These are phyloP conservation scores for Aleiodes testaceus DNA, from an alignment of 2,888 invertebrate genomes.

Conservation along the genomic window DNA sequence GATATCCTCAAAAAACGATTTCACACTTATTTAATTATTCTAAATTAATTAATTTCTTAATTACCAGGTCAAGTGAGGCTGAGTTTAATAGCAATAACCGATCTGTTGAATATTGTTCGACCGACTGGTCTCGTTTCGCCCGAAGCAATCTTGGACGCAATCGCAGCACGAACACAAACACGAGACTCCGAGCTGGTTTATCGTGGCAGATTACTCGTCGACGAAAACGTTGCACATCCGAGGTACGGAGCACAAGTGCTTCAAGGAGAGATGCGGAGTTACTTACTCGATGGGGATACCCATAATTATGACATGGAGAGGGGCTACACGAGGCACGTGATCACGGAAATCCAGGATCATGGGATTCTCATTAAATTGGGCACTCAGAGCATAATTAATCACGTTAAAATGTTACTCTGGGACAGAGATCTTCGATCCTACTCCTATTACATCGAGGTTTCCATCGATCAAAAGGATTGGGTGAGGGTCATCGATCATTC, in stretches of 20 bases:
- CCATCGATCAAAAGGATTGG: slow-evolving; percentile 97
- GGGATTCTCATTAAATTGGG: slow-evolving; percentile 91
- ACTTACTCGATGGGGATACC: slow-evolving; percentile 91
- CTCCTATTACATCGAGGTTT: slow-evolving; percentile 93
- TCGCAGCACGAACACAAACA: slow-evolving; percentile 88
- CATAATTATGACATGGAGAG: slow-evolving; percentile 93
- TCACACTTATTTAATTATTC: slow-evolving; percentile 12
- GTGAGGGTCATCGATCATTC: slow-evolving; percentile 94
- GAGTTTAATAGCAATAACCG: slow-evolving; percentile 90
- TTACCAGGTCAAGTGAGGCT: slow-evolving; percentile 76
- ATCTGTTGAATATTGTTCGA: slow-evolving; percentile 90
- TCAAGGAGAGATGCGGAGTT: slow-evolving; percentile 90
- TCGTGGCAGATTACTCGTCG: slow-evolving; percentile 88
- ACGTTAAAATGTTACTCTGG: slow-evolving; percentile 94
- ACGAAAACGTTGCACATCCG: slow-evolving; percentile 92
- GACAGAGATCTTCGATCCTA: slow-evolving; percentile 93
- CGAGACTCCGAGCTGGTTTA: slow-evolving; percentile 87
- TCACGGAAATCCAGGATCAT: slow-evolving; percentile 83
- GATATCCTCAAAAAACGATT: slow-evolving; percentile 7
- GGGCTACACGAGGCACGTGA: slow-evolving; percentile 91
- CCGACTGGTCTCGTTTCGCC: slow-evolving; percentile 90
- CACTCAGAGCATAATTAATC: slow-evolving; percentile 92
- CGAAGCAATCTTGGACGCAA: slow-evolving; percentile 94
- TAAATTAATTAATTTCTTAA: no score
- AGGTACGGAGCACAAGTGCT: slow-evolving; percentile 89